Conservation (phyloP, 2,113 vertebrate species). For the Scartelaos histophorus region DNA sequence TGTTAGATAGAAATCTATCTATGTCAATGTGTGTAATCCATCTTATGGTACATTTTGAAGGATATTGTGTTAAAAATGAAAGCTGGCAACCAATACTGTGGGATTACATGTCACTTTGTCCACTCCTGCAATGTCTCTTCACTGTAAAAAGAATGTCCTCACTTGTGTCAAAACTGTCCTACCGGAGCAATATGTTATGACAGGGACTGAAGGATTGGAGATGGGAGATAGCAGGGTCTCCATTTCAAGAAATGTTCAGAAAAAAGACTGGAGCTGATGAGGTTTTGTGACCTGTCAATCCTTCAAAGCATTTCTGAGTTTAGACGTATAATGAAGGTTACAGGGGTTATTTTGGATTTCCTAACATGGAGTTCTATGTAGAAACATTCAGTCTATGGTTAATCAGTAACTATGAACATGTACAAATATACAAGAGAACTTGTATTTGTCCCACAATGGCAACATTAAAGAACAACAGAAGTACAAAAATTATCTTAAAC, state of each 20-base stretch:
- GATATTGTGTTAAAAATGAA: slow-evolving; percentile 55
- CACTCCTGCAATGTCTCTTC: slow-evolving; percentile 17
- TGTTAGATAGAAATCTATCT: slow-evolving; percentile 26
- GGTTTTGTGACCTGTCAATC: slow-evolving; percentile 43
- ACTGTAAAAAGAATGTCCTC: slow-evolving; percentile 51
- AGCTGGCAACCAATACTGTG: slow-evolving; percentile 30
- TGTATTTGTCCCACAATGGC: too few species aligned
- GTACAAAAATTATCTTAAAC: too few species aligned
- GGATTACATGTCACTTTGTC: slow-evolving; percentile 61
- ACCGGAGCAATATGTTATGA: slow-evolving; percentile 63
- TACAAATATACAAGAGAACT: too few species aligned
- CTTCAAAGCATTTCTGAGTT: not conserved
- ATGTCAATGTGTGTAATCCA: slow-evolving; percentile 37
- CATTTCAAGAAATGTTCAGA: slow-evolving; percentile 23
- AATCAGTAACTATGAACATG: too few species aligned
- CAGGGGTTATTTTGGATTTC: not conserved
- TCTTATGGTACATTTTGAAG: slow-evolving; percentile 23
- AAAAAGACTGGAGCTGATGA: slow-evolving; percentile 51
- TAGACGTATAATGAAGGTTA: not conserved
- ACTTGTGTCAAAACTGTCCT: slow-evolving; percentile 38
- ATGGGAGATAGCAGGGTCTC: slow-evolving; percentile 56
- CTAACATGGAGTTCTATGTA: not conserved
- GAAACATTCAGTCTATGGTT: not conserved
- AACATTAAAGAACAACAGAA: too few species aligned
- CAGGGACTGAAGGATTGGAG: slow-evolving; percentile 59